A percentile compares a stretch with the other conserved stretches of the same genome.
Conservation (phyloP, 2,113 vertebrate genomes). For the Pangasianodon hypophthalmus region DNA sequence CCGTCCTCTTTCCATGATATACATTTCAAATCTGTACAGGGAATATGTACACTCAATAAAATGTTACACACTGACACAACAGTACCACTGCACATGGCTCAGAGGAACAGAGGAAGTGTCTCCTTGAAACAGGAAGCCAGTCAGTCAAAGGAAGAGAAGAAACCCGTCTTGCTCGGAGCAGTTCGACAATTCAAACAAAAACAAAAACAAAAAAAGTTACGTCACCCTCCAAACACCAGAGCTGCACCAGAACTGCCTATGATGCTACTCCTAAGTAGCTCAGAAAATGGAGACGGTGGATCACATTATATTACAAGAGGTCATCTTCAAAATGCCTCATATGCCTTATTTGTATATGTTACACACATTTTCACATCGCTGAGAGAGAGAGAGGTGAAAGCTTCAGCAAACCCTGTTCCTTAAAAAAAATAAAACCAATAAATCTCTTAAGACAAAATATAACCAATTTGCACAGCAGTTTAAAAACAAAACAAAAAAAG, state of each 20-base stretch:
- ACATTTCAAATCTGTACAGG: slow-evolving; percentile 44
- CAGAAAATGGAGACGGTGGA: background rate
- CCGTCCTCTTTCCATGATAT: slow-evolving; percentile 20
- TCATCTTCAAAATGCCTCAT: background rate
- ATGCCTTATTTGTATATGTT: background rate
- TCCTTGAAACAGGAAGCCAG: background rate
- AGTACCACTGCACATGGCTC: slow-evolving; percentile 31
- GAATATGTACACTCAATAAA: slow-evolving; percentile 24
- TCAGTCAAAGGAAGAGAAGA: background rate
- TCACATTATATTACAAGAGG: too few species aligned
- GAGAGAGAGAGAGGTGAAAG: background rate
- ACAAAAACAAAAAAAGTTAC: background rate
- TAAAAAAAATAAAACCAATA: background rate
- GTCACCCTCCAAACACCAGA: background rate
- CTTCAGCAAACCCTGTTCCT: slow-evolving; percentile 13
- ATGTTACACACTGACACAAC: background rate
- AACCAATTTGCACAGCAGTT: slow-evolving; percentile 24
- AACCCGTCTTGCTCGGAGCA: background rate
- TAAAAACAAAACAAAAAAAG: background rate
- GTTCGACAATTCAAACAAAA: background rate
- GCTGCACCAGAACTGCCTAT: background rate
- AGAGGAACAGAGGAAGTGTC: slow-evolving; percentile 16
- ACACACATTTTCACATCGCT: background rate
- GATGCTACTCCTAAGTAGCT: background rate
- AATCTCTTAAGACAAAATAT: slow-evolving; percentile 15